These are phyloP conservation scores for Plutella xylostella DNA, from an alignment of 2,888 invertebrate species.

Conservation along the genomic window DNA sequence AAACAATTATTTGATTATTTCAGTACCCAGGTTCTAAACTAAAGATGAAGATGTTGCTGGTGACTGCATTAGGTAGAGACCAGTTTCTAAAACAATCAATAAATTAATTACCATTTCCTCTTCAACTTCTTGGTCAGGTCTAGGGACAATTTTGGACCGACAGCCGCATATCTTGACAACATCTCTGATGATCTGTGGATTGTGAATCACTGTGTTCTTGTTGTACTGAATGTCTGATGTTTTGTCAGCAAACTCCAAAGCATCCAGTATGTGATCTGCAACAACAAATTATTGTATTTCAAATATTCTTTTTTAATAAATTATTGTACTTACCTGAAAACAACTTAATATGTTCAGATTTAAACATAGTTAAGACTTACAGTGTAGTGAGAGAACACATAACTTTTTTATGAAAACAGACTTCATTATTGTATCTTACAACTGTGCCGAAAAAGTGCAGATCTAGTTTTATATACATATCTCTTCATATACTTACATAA, in stretches of 20 bases:
- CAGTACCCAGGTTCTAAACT: too few relatives aligned
- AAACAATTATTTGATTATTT: too few relatives aligned
- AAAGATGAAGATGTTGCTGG: too few relatives aligned
- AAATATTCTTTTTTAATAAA: background rate
- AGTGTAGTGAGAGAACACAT: too few relatives aligned
- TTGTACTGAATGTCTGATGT: conserved; percentile 61
- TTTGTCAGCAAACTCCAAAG: conserved; percentile 74
- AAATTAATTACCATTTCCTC: conserved; percentile 36
- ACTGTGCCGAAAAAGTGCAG: too few relatives aligned
- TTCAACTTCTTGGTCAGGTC: conserved; percentile 48
- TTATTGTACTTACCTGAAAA: background rate
- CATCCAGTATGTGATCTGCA: conserved; percentile 77
- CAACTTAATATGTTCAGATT: too few relatives aligned
- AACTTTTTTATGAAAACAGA: too few relatives aligned
- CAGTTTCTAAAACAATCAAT: background rate
- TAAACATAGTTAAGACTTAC: too few relatives aligned
- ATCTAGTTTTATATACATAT: too few relatives aligned
- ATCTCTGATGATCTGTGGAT: conserved; percentile 74
- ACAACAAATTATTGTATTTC: conserved; percentile 12
- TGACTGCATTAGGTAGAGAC: too few relatives aligned
- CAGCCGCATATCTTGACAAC: conserved; percentile 77
- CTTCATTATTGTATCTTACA: too few relatives aligned
- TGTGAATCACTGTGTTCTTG: conserved; percentile 70
- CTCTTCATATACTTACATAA: too few relatives aligned
- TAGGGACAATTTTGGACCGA: conserved; percentile 68